Evolutionary conservation across 1,140 invertebrate species (phyloP), one percentile per base, ranked within the genome.

Genomic region (Harlomillsia oculata): DNA sequence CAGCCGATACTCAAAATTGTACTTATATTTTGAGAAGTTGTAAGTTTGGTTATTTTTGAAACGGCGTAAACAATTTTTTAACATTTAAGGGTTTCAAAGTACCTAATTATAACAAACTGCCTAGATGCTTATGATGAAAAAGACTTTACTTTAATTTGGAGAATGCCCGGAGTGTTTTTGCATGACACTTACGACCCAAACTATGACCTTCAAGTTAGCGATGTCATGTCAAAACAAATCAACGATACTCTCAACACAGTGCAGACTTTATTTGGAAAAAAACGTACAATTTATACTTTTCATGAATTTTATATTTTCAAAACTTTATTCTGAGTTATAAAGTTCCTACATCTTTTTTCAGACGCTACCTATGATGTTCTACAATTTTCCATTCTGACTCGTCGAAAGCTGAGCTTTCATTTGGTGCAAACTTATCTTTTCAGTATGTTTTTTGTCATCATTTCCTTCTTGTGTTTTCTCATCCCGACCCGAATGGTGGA

Each of bases 1-100:
- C 61, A n/a, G 57, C 49, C 1, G 61, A 63, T 48, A 63, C 61
- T 4, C 61, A 63, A 26, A 25, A 26, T 11, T 63, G 61, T 28
- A 21, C 30, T 5, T 32, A 59, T 23, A 37, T 45, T 20, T 29
- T 63, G 18, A 25, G 39, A 36, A 63, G 49, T 39, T 63, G 61
- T 63, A 53, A 59, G 56, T 18, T 16, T 3, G n/a, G n/a, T n/a
- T n/a, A n/a, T n/a, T n/a, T n/a, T n/a, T n/a, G n/a, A n/a, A n/a
- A n/a, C n/a, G n/a, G n/a, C n/a, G n/a, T n/a, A n/a, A n/a, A n/a
- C 5, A 18, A 26, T 18, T 49, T 48, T 11, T 20, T 2, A 5
- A n/a, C 20, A 5, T 32, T 5, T 26, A n/a, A 4, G 26, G 8
- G 11, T 5, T 23, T 11, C 16, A 43, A 43, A 23, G 20, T 5